A percentile compares a stretch with the other conserved stretches of the same genome.
These are phyloP conservation scores for Dinoponera quadriceps DNA, from an alignment of 1,140 invertebrate species.

Conservation along the genomic window DNA sequence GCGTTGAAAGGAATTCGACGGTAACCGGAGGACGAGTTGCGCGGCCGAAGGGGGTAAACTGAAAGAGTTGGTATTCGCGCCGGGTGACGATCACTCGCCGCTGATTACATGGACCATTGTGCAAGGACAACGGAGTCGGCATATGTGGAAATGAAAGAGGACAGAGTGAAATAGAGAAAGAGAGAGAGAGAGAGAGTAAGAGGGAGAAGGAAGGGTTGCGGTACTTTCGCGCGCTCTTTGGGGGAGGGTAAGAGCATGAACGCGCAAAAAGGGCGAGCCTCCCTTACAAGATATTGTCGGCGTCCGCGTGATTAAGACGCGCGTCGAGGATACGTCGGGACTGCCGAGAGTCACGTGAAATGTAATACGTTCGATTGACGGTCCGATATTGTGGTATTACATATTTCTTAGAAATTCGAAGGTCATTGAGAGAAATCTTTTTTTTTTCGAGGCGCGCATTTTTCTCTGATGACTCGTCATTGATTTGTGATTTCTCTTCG, in stretches of 20 bases:
- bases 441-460: no score
- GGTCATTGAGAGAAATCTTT: background rate
- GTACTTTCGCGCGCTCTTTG: constrained; percentile 42
- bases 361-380: constrained; percentile 3
- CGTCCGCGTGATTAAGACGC: constrained; percentile 28
- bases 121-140: constrained; percentile 72
- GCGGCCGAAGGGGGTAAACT: constrained; percentile 32
- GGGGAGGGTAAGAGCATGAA: background rate
- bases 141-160: constrained; percentile 57
- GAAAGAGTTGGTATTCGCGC: constrained; percentile 55
- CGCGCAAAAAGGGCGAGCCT: constrained; percentile 22
- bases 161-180: constrained; percentile 1
- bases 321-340: background rate
- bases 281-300: constrained; percentile 20
- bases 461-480: no score
- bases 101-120: constrained; percentile 79
- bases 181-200: no score
- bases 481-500: no score
- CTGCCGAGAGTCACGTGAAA: background rate
- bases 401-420: background rate
- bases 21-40: background rate
- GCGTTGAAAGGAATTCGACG: constrained; percentile 33
- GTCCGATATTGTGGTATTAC: background rate
- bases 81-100: constrained; percentile 77
- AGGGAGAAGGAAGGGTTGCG: constrained; percentile 1